These are phyloP conservation scores for Sabatieria punctata DNA, from an alignment of 2,888 invertebrate species.

Conservation along the genomic window DNA sequence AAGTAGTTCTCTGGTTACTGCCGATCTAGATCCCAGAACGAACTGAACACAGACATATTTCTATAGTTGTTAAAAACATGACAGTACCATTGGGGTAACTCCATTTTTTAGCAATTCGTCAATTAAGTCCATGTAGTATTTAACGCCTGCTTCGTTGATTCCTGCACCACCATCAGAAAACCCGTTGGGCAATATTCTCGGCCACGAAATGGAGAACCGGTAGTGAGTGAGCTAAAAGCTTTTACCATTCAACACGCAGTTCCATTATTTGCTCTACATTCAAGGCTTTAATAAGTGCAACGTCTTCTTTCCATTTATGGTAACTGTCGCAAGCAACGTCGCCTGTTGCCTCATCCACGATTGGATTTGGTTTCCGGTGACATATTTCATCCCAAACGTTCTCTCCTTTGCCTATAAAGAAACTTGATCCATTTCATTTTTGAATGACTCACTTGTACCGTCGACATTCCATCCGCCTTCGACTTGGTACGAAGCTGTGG, in stretches of 20 bases:
- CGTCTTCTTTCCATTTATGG: conserved; percentile 46
- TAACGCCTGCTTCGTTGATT: conserved; percentile 51
- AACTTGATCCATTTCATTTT: too few species aligned
- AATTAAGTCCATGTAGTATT: conserved; percentile 58
- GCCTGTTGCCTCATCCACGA: conserved; percentile 45
- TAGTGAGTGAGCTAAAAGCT: conserved; percentile 15
- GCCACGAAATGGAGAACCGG: conserved; percentile 47
- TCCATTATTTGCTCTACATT: too few species aligned
- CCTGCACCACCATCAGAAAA: conserved; percentile 33
- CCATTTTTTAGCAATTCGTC: conserved; percentile 46
- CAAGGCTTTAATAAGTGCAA: conserved; percentile 41
- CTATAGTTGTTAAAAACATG: too few species aligned
- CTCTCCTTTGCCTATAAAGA: conserved; percentile 26
- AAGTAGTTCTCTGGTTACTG: too few species aligned
- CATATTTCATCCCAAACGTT: conserved; percentile 51
- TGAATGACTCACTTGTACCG: too few species aligned
- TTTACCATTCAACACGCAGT: too few species aligned
- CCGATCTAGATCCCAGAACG: too few species aligned
- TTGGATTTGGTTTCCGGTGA: conserved; percentile 43
- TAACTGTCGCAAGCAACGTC: conserved; percentile 52
- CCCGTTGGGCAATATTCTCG: conserved; percentile 54
- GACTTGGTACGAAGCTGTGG: conserved; percentile 45
- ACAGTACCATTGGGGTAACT: conserved; percentile 43
- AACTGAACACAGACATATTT: too few species aligned
- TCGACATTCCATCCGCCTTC: conserved; percentile 48